Evolutionary conservation across 2,888 invertebrate genomes (phyloP), one percentile per base, ranked within the genome.

Genomic region (Charanyca ferruginea): DNA sequence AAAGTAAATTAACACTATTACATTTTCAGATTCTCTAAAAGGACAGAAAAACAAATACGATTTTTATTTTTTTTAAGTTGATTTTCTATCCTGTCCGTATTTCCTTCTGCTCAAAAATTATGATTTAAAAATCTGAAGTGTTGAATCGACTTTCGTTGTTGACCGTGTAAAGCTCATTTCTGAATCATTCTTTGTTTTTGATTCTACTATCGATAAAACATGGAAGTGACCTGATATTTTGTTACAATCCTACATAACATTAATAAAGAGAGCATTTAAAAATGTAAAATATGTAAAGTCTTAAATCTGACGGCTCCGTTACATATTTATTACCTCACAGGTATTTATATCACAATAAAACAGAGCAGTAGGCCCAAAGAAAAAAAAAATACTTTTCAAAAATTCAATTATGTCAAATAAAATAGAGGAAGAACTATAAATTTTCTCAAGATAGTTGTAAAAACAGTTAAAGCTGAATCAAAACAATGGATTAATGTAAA

Each of bases 281-380:
- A 52, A 45, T 49, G 13, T 76, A 59, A 72, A 59, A 51, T 44
- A 71, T 72, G 25, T 41, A 23, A 18, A 55, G 9, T 11, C 35
- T 58, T 66, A 71, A 74, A 76, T 28, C 55, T 8, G 23, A 49
- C 23, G 23, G 28, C 8, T 6, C 51, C 41, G 48, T 55, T 45
- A 77, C 49, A 71, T 67, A 70, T 79, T 74, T 80, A 80, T 77
- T 68, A 41, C 42, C 66, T 48, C 49, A 65, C 53, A 61, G 42
- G 62, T 80, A 80, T 75, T 66, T 68, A 71, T 68, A 64, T 18
- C 4, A 32, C 59, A 45, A 80, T 80, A 77, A 79, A 78, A 78
- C 47, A 66, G 60, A 63, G 45, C 25, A 47, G 47, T 44, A 23
- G 47, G 45, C 32, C 28, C 52, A 58, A 67, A 69, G 11, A 58